Base-by-base conservation (phyloP, 1,140 invertebrate species). In the Hycleus phaleratus region DNA sequence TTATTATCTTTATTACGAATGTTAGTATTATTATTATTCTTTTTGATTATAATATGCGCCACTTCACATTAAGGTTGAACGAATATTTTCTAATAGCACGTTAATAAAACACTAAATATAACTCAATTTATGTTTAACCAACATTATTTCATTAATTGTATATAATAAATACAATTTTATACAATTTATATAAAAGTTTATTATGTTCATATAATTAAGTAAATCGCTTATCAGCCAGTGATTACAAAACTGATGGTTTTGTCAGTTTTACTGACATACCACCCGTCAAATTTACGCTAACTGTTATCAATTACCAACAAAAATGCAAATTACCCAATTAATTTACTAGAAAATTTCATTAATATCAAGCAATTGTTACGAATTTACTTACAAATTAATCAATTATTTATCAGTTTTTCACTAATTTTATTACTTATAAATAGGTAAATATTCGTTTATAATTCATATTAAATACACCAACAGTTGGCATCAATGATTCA, bases 261-360 rank as follows among this genome's bases (percentile, higher is more conserved):
- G 54, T 48, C 48, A 56, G 46, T 46, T 42, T 48, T 48, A 46
- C 54, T 56, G 54, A 46, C 54, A 56, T 46, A 56, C 54, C 47
- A 49, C 32, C 46, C 46, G 54, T 56, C 54, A 56, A 56, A 45
- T 53, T 46, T 7, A 32, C 32, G 4, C 32, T 32, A 18, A 5
- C 32, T 7, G 7, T 32, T 32, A 4, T 32, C 32, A 32, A 32
- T 32, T 32, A 32, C 32, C 32, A 32, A 32, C 32, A 32, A 32
- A 32, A 32, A 32, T 32, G 4, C 32, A 32, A 18, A 32, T 32
- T 32, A 32, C 7, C 1, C 7, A 32, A 32, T 32, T 32, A 32
- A 32, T 32, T 32, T 32, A 32, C 7, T 32, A 32, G 4, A 32
- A 32, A 32, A 4, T 7, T 5, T 32, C 7, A 32, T 32, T 32